Evolutionary conservation across 2,113 vertebrate genomes (phyloP).

Genomic region (Pteropus alecto): DNA sequence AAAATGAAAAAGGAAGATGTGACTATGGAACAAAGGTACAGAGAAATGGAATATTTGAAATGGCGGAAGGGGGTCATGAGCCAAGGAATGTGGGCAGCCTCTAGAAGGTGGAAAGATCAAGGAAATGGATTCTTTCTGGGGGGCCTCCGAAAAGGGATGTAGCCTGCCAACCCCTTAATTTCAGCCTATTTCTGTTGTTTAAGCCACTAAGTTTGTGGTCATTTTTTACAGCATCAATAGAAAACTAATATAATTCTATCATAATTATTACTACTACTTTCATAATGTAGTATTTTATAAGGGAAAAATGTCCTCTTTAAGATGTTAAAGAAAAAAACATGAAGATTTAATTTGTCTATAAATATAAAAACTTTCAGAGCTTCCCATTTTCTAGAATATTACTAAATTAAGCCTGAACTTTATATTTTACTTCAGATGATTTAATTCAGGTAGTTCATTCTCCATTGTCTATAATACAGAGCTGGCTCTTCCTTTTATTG

Average conservation of each 20-base stretch:
- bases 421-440: not conserved
- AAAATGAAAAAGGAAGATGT: not conserved
- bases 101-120: not conserved
- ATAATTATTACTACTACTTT: constrained; percentile 1
- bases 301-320: not conserved
- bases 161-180: not conserved
- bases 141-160: not conserved
- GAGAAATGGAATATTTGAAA: not conserved
- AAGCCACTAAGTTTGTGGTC: not conserved
- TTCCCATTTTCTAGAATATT: not conserved
- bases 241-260: not conserved
- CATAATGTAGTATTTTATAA: constrained; percentile 4
- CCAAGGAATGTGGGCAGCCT: not conserved
- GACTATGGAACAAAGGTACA: not conserved
- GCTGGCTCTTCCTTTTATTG: not conserved
- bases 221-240: not conserved
- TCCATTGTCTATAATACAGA: not conserved
- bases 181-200: not conserved
- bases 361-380: not conserved
- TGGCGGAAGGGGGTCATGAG: not conserved
- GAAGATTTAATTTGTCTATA: not conserved
- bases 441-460: not conserved
- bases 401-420: not conserved
- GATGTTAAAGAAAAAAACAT: not conserved
- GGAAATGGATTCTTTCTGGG: not conserved